These are phyloP conservation scores for Pseudorhombus dupliciocellatus DNA, from an alignment of 2,113 vertebrate species.

Conservation along the genomic window DNA sequence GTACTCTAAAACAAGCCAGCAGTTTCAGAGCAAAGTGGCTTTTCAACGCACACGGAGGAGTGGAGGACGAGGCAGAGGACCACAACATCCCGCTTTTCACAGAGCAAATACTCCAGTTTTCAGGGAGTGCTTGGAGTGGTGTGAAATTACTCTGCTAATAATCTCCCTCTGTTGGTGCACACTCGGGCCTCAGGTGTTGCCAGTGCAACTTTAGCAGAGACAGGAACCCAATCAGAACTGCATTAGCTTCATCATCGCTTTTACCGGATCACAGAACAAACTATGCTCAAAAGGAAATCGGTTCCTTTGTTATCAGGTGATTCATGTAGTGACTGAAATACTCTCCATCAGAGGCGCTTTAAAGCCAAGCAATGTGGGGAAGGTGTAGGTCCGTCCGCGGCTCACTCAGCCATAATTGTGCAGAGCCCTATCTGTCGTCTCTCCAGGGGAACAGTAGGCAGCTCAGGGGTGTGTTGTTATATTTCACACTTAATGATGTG, in stretches of 20 bases:
- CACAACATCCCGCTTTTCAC: constrained; percentile 27
- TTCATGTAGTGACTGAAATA: constrained; percentile 26
- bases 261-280: constrained; percentile 28
- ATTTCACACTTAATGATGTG: constrained; percentile 82
- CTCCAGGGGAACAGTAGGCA: constrained; percentile 67
- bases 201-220: too few species aligned
- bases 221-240: constrained; percentile 35
- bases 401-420: constrained; percentile 65
- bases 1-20: constrained; percentile 37
- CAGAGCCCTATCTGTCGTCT: constrained; percentile 59
- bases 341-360: constrained; percentile 39
- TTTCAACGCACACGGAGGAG: constrained; percentile 51
- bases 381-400: constrained; percentile 49
- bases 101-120: constrained; percentile 31
- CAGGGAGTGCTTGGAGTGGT: constrained; percentile 44
- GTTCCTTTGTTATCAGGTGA: constrained; percentile 21
- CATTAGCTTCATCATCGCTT: constrained; percentile 28
- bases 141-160: constrained; percentile 60
- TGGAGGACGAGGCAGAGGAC: constrained; percentile 29
- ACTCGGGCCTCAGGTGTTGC: constrained; percentile 30
- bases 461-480: constrained; percentile 75
- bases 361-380: constrained; percentile 55
- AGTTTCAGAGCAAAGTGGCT: constrained; percentile 47
- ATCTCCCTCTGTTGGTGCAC: constrained; percentile 32
- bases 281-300: constrained; percentile 20